A percentile compares a stretch with the other conserved stretches of the same genome.
Conservation (phyloP, 2,888 invertebrate species). For the Ectobius pallidus region DNA sequence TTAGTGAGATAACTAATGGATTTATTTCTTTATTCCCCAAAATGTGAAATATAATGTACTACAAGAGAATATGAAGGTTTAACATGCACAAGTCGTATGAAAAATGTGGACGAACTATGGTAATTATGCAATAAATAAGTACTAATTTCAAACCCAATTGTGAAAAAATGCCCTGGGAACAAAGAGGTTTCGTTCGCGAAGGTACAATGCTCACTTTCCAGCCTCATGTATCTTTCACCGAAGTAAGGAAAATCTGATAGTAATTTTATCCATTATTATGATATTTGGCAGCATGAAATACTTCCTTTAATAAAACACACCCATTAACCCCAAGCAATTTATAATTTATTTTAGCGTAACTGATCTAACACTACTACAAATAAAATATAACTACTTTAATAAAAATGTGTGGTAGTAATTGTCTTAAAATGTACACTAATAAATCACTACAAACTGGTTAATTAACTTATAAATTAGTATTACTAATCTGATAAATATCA, state of each 20-base stretch:
- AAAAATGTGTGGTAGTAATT: slow-evolving; percentile 32
- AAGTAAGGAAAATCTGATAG: slow-evolving; percentile 35
- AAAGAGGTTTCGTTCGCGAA: slow-evolving; percentile 40
- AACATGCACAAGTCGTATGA: slow-evolving; percentile 37
- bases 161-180: slow-evolving; percentile 45
- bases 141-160: slow-evolving; percentile 31
- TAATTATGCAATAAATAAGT: background rate
- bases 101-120: slow-evolving; percentile 38
- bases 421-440: background rate
- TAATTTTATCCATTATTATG: too few species aligned
- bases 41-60: too few species aligned
- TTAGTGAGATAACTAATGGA: too few species aligned
- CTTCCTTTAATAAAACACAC: too few species aligned
- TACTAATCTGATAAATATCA: slow-evolving; percentile 20
- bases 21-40: too few species aligned
- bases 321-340: background rate
- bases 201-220: slow-evolving; percentile 54
- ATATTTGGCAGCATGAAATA: slow-evolving; percentile 7
- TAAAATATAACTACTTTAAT: slow-evolving; percentile 8
- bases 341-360: background rate
- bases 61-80: too few species aligned
- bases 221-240: slow-evolving; percentile 54
- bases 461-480: slow-evolving; percentile 1
- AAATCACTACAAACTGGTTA: slow-evolving; percentile 14
- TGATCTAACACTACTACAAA: background rate